Evolutionary conservation across 2,888 invertebrate species (phyloP).

Genomic region (Esperia sulphurella): DNA sequence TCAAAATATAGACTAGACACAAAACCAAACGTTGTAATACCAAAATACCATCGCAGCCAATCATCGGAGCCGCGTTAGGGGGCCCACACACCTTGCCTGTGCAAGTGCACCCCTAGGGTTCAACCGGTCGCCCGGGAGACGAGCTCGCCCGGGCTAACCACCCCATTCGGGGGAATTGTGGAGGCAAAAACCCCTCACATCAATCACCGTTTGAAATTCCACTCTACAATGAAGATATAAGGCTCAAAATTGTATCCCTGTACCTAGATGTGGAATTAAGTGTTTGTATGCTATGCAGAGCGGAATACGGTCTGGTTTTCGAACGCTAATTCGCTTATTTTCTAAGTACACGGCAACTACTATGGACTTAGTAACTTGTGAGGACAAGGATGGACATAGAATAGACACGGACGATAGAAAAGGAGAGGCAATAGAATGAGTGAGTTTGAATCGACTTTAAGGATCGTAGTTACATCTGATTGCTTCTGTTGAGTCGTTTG

Average conservation of each 20-base stretch:
- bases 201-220: slow-evolving; percentile 20
- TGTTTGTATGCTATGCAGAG: slow-evolving; percentile 67
- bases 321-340: slow-evolving; percentile 68
- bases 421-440: neutral
- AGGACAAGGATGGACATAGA: neutral
- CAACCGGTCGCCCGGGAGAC: slow-evolving; percentile 62
- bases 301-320: slow-evolving; percentile 67
- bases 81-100: slow-evolving; percentile 36
- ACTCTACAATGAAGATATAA: slow-evolving; percentile 23
- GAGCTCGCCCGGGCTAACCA: slow-evolving; percentile 59
- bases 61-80: slow-evolving; percentile 33
- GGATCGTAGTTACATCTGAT: neutral
- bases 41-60: slow-evolving; percentile 28
- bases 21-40: slow-evolving; percentile 21
- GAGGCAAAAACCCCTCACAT: neutral
- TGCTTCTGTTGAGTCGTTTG: slow-evolving; percentile 11
- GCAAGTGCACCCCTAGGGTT: slow-evolving; percentile 53
- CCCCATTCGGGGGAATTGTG: neutral
- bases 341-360: slow-evolving; percentile 25
- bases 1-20: no score
- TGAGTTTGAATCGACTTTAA: slow-evolving; percentile 8
- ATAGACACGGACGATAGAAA: neutral
- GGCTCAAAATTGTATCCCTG: slow-evolving; percentile 15
- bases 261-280: slow-evolving; percentile 47
- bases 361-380: slow-evolving; percentile 1